These are phyloP conservation scores for Myopa testacea DNA, from an alignment of 2,888 invertebrate species.

Conservation along the genomic window DNA sequence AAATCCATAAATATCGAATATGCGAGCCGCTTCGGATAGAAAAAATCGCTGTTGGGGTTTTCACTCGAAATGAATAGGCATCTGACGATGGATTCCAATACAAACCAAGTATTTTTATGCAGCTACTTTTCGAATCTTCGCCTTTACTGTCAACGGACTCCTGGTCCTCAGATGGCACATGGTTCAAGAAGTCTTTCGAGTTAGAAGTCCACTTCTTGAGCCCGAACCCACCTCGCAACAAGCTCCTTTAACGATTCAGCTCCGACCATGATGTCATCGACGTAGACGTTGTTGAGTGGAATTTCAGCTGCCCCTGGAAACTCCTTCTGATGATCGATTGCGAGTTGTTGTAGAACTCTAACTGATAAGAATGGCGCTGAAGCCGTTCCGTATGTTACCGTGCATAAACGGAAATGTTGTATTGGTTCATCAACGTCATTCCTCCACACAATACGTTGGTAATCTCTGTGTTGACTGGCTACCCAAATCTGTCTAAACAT, in stretches of 20 bases:
- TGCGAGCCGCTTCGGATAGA: background rate
- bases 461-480: background rate
- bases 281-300: slow-evolving; percentile 44
- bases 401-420: background rate
- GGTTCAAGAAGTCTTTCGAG: background rate
- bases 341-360: slow-evolving; percentile 42
- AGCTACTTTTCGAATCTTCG: background rate
- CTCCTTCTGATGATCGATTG: slow-evolving; percentile 33
- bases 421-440: background rate
- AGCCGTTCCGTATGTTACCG: background rate
- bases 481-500: background rate
- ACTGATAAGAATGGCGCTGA: background rate
- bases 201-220: slow-evolving; percentile 6
- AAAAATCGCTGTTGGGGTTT: background rate
- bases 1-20: slow-evolving; percentile 32
- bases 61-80: background rate
- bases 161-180: background rate
- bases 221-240: background rate
- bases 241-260: background rate
- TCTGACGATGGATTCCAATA: background rate
- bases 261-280: slow-evolving; percentile 36
- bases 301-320: slow-evolving; percentile 39
- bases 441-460: background rate
- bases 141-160: background rate
- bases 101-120: background rate